Base-by-base conservation (phyloP, 35 echinoderm and acorn worm species). In the Stichopus chloronotus region DNA sequence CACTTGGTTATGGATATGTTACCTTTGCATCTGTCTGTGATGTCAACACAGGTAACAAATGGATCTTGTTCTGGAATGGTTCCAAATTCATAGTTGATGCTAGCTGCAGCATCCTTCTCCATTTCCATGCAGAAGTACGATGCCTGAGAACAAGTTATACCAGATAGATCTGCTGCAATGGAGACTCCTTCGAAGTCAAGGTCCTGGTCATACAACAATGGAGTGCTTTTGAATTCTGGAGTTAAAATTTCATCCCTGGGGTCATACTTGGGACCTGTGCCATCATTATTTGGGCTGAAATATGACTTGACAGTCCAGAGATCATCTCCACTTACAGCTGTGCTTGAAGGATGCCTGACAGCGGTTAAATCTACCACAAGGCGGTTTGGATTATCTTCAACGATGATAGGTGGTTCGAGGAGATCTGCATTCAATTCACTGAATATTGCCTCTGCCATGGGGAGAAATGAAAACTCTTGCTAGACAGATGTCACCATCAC, bases 101-200 rank as follows among this genome's bases (percentile, higher is more conserved):
- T 81, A 22, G 25, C 78, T 24, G 86, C 76, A 19, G 71, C 56
- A 88, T 88, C 87, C 53, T 97, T 97, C 52, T 93, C 87, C 57
- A 97, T 87, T 77, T 95, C 96, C 92, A 95, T 81, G 55, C 96
- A 97, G 52, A 97, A 68, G 53, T 92, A 97, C 17, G 80, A 43
- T 72, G 78, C 94, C 19, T 95, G 91, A 7, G 72, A 81, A 78
- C 96, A 97, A 23, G 94, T 91, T 54, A 97, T 72, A 14, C 87
- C 84, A 2, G 76, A 30, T 55, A 97, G 68, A 63, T 97, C 94
- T 87, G 88, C 56, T 57, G 5, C 21, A 25, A 94, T 65, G 8
- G 69, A 65, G 21, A 68, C 81, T 52, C 76, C n/a, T 53, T 78
- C 77, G 24, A 90, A 79, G 5, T 80, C 85, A 6, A 80, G 59